Percentiles rank a stretch among this genome's conserved stretches.
Conservation (phyloP, 1,140 invertebrate genomes). For the Phymastichus coffea region DNA sequence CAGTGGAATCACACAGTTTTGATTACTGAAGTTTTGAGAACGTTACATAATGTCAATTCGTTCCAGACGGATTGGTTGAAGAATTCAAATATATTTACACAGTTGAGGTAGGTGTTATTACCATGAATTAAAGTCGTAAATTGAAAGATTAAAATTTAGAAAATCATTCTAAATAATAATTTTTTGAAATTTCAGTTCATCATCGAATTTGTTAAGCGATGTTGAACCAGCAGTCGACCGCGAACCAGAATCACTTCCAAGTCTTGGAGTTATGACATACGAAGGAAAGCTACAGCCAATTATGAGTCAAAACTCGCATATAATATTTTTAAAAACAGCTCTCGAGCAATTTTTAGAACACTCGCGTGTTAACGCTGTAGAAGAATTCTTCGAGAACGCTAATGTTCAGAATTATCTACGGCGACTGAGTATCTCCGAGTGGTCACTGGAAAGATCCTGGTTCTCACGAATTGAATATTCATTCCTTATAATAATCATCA, state of each 20-base stretch:
- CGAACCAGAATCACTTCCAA: slow-evolving; percentile 44
- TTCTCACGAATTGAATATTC: slow-evolving; percentile 46
- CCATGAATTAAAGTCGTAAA: too few relatives aligned
- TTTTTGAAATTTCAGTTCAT: slow-evolving; percentile 38
- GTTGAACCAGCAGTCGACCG: slow-evolving; percentile 31
- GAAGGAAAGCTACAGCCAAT: slow-evolving; percentile 46
- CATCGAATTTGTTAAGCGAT: slow-evolving; percentile 48
- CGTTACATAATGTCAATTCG: slow-evolving; percentile 31
- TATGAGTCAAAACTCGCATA: slow-evolving; percentile 37
- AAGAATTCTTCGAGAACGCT: slow-evolving; percentile 30
- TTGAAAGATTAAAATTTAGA: too few relatives aligned
- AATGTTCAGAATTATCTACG: slow-evolving; percentile 42
- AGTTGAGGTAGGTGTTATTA: slow-evolving; percentile 40
- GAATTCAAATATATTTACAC: slow-evolving; percentile 40
- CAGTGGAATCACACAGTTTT: slow-evolving; percentile 48
- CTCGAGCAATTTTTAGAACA: slow-evolving; percentile 34
- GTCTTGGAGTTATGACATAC: slow-evolving; percentile 40
- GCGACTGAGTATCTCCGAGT: slow-evolving; percentile 37
- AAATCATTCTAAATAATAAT: slow-evolving; percentile 1
- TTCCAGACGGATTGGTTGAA: slow-evolving; percentile 38
- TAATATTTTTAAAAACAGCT: slow-evolving; percentile 41
- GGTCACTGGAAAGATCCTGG: slow-evolving; percentile 49
- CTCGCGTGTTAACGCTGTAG: slow-evolving; percentile 28
- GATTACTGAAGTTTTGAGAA: slow-evolving; percentile 39
- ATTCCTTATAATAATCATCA: slow-evolving; percentile 40